These are phyloP conservation scores for Steatornis caripensis DNA, from an alignment of 2,113 vertebrate species.

Conservation along the genomic window DNA sequence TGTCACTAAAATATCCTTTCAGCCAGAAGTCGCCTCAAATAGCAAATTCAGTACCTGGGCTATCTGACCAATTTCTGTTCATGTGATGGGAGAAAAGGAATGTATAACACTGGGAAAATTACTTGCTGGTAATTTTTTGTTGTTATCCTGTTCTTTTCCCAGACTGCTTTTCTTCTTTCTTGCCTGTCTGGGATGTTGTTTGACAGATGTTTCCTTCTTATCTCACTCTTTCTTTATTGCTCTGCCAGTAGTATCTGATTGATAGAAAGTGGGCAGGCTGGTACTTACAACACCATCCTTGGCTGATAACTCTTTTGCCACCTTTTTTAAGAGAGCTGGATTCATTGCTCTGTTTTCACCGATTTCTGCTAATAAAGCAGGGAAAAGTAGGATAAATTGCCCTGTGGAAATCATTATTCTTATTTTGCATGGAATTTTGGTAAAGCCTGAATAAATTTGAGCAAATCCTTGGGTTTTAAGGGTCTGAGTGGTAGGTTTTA, in stretches of 20 bases:
- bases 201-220: conserved; percentile 51
- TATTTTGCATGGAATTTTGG: neutral
- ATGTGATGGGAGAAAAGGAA: neutral
- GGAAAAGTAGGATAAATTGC: neutral
- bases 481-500: neutral
- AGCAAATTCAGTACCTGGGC: neutral
- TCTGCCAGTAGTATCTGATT: conserved; percentile 47
- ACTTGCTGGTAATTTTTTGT: conserved; percentile 9
- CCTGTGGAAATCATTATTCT: neutral
- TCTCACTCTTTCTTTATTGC: conserved; percentile 54
- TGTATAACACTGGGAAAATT: neutral
- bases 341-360: conserved; percentile 16
- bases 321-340: neutral
- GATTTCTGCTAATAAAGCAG: neutral
- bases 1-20: conserved; percentile 34
- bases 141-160: neutral
- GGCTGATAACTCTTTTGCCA: conserved; percentile 39
- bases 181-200: neutral
- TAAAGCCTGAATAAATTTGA: neutral
- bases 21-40: neutral
- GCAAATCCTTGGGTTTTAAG: neutral
- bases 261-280: conserved; percentile 50
- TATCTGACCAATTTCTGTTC: conserved; percentile 36
- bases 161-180: neutral
- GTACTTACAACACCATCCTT: conserved; percentile 15